Evolutionary conservation across 2,888 invertebrate species (phyloP), one percentile per base, ranked within the genome.

Genomic region (Octonoba sinensis): DNA sequence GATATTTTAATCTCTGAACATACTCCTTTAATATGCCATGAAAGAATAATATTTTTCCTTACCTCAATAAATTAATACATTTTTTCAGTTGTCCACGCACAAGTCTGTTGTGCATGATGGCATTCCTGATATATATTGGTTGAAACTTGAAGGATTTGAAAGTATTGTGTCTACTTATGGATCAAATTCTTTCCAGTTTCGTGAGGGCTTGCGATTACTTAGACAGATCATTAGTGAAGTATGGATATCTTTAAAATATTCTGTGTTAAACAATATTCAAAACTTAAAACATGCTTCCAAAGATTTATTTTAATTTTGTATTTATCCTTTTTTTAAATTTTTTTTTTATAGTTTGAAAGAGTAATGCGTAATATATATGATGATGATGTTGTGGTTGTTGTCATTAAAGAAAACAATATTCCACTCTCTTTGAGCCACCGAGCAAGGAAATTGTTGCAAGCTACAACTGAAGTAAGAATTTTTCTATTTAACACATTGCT

Each of bases 81-180:
- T 20, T 18, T 74, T 69, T 0, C 46, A 83, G 83, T 24, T 83
- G 6, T 64, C 72, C 16, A 18, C 59, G 13, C 72, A 82, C 20
- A 82, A 82, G 56, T 73, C 84, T 27, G 70, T 69, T 12, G 49
- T 88, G 65, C 88, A 90, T 65, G 92, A 93, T 86, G 90, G 91
- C 75, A 88, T 91, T 66, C 90, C 92, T 66, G 93, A 85, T 77
- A 62, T 85, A 27, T 81, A 83, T 71, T 92, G 92, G 92, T 90
- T 94, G 85, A 91, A 92, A 82, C 89, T 93, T 85, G 89, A 90
- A 57, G 91, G 92, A 13, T 89, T 94, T 24, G 92, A 92, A 86
- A 90, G 92, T 13, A 88, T 94, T 22, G 90, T 91, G 18, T 92
- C 93, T 86, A 89, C 89, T 74, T 91, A 93, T 87, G 93, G 93